A percentile compares a stretch with the other conserved stretches of the same genome.
Conservation (phyloP, 2,888 invertebrate species). For the Lasioglossum oenotherae region DNA sequence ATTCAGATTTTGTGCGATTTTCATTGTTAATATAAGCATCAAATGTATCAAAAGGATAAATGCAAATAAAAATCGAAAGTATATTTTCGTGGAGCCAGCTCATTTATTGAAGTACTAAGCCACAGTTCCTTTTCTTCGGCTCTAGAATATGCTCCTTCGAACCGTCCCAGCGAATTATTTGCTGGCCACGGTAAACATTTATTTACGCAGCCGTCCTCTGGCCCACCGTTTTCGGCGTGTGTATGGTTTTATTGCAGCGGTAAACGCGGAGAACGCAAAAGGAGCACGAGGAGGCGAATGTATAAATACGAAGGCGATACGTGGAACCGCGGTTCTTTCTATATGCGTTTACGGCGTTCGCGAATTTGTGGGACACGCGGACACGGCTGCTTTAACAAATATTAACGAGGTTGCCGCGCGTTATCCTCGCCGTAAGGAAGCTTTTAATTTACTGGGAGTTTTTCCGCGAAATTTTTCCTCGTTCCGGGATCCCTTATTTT, state of each 20-base stretch:
- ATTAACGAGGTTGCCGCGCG: neutral
- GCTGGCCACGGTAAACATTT: neutral
- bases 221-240: neutral
- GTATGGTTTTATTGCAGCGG: neutral
- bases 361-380: slow-evolving; percentile 2
- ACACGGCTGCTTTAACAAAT: neutral
- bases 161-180: neutral
- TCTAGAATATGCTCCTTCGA: neutral
- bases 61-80: too few species aligned
- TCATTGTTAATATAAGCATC: too few species aligned
- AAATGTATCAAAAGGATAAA: neutral
- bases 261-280: neutral
- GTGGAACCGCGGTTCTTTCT: neutral
- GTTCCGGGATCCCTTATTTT: neutral
- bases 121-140: neutral
- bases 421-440: slow-evolving; percentile 3
- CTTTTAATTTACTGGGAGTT: slow-evolving; percentile 4
- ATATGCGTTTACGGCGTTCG: neutral
- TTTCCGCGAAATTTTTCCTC: neutral
- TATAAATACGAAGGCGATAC: neutral
- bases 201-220: neutral
- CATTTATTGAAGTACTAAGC: neutral
- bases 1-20: too few species aligned
- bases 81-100: neutral
- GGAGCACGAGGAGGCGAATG: neutral